These are phyloP conservation scores for Lucilia sericata DNA, from an alignment of 1,140 invertebrate species.

Conservation along the genomic window DNA sequence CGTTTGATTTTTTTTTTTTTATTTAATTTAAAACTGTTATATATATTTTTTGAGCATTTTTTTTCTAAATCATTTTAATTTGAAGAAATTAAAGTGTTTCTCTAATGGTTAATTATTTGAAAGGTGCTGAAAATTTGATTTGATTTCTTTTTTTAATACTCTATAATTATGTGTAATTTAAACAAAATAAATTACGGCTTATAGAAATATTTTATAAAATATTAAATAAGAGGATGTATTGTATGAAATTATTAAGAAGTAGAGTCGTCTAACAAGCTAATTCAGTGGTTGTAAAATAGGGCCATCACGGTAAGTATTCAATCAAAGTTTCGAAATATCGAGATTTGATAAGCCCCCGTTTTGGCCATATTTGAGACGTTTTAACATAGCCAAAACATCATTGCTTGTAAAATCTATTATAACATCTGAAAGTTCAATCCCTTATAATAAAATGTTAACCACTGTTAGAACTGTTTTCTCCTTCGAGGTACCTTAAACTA, in stretches of 20 bases:
- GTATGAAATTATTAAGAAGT: background rate
- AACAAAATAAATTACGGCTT: background rate
- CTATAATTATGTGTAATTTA: background rate
- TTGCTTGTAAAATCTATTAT: too few relatives aligned
- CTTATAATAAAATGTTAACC: too few relatives aligned
- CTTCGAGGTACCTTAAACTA: too few relatives aligned
- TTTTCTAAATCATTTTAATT: background rate
- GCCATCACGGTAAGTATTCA: too few relatives aligned
- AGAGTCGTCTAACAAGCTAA: too few relatives aligned
- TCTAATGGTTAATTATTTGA: slow-evolving; percentile 30
- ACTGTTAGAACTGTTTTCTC: too few relatives aligned
- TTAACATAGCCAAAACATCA: too few relatives aligned
- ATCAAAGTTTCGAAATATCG: too few relatives aligned
- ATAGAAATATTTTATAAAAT: background rate
- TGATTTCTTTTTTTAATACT: background rate
- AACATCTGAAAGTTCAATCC: too few relatives aligned
- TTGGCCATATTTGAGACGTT: too few relatives aligned
- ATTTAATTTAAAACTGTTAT: slow-evolving; percentile 1
- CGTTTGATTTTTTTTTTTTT: background rate
- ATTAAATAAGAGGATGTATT: background rate
- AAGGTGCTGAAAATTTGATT: slow-evolving; percentile 38
- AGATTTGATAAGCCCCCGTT: too few relatives aligned
- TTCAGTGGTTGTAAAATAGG: too few relatives aligned
- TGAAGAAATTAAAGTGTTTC: background rate
- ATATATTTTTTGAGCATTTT: background rate